Conservation (phyloP, 2,113 vertebrate species). For the Natator depressus region DNA sequence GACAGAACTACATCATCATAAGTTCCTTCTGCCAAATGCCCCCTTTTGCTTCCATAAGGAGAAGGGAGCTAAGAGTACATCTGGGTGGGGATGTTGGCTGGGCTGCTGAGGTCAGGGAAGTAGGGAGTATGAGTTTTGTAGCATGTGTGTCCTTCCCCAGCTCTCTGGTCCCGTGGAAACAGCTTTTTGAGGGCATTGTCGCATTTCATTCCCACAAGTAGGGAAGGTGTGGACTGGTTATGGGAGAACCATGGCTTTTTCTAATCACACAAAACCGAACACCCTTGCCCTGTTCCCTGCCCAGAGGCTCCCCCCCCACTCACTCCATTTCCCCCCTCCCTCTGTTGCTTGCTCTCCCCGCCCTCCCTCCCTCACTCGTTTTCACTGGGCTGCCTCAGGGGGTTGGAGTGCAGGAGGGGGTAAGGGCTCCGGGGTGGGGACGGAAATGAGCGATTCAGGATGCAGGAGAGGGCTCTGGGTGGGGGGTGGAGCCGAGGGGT, state of each 20-base stretch:
- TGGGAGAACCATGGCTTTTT: not conserved
- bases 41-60: rapidly evolving
- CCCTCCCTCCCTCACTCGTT: no score
- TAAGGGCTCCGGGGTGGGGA: no score
- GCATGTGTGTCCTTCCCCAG: rapidly evolving
- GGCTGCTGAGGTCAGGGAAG: not conserved
- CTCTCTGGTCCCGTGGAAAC: not conserved
- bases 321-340: no score
- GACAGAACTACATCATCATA: not conserved
- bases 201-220: not conserved
- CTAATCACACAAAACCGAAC: no score
- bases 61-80: not conserved
- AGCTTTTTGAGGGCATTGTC: rapidly evolving
- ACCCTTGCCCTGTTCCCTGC: no score
- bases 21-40: not conserved
- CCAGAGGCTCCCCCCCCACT: no score
- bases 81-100: not conserved
- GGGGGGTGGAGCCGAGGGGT: no score
- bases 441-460: no score
- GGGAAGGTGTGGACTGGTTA: not conserved
- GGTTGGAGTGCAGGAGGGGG: no score
- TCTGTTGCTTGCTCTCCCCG: no score
- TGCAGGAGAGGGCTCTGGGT: no score
- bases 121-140: not conserved
- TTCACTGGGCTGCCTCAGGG: no score